Percentiles rank a stretch among this genome's conserved stretches.
Conservation (phyloP, 2,888 invertebrate species). For the Ernsta delagoae region DNA sequence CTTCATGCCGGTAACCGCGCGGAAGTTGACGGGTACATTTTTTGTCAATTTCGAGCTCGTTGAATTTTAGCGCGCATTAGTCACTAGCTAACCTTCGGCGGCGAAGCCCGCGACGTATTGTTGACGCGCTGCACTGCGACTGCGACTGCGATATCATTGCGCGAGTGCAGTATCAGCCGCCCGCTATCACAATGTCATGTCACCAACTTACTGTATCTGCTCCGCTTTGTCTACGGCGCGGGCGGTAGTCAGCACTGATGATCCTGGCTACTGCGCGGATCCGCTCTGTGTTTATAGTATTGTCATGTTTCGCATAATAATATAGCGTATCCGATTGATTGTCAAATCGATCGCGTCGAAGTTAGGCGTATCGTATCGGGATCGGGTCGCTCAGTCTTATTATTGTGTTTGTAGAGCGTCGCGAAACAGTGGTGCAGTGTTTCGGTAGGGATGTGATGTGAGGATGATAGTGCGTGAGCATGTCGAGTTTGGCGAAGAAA, state of each 20-base stretch:
- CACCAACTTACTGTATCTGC: no score
- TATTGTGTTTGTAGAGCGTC: conserved; percentile 57
- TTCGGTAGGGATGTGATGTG: conserved; percentile 80
- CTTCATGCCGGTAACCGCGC: conserved; percentile 84
- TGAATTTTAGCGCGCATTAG: conserved; percentile 79
- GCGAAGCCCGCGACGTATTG: conserved; percentile 66
- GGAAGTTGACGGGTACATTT: conserved; percentile 80
- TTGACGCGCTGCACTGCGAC: conserved; percentile 59
- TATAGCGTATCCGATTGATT: conserved; percentile 23
- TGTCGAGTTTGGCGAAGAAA: conserved; percentile 90
- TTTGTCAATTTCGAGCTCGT: conserved; percentile 81
- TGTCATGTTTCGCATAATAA: conserved; percentile 8
- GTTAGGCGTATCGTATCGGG: conserved; percentile 47
- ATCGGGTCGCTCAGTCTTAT: conserved; percentile 46
- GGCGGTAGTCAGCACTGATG: conserved; percentile 28
- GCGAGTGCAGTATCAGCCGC: conserved; percentile 73
- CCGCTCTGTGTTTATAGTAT: conserved; percentile 42
- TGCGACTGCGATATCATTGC: conserved; percentile 59
- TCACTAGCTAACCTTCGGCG: conserved; percentile 72
- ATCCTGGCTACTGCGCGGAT: conserved; percentile 45
- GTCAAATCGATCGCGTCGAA: conserved; percentile 57
- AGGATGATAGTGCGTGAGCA: conserved; percentile 78
- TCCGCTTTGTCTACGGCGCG: conserved; percentile 31
- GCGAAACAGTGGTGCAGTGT: conserved; percentile 54
- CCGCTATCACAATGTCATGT: conserved; percentile 80